Conservation (phyloP, 2,113 vertebrate species). For the Perccottus glenii region DNA sequence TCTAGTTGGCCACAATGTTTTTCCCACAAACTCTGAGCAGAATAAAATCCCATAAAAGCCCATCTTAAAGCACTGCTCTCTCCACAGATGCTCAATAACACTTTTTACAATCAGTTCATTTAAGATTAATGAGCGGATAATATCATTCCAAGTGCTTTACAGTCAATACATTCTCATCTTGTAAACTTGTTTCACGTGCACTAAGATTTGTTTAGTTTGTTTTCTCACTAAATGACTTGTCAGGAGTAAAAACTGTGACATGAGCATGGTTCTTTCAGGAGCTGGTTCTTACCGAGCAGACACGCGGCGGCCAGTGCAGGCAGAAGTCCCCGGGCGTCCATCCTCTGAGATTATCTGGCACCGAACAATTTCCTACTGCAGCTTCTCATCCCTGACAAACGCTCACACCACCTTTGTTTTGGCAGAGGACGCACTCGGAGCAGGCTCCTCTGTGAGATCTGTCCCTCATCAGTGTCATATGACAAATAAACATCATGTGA, state of each 20-base stretch:
- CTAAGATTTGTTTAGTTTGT: not conserved
- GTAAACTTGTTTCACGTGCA: too few relatives aligned
- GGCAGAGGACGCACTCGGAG: conserved; percentile 13
- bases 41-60: not conserved
- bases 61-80: too few relatives aligned
- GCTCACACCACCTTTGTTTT: conserved; percentile 35
- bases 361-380: conserved; percentile 41
- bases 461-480: conserved; percentile 71
- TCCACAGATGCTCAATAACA: too few relatives aligned
- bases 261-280: not conserved
- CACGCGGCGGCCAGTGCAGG: conserved; percentile 54
- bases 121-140: too few relatives aligned
- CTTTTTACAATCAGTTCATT: too few relatives aligned
- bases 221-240: not conserved
- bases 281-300: conserved; percentile 65
- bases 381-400: conserved; percentile 51
- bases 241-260: not conserved
- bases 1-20: conserved; percentile 32
- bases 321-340: conserved; percentile 61
- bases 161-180: too few relatives aligned
- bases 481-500: conserved; percentile 79
- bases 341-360: conserved; percentile 50
- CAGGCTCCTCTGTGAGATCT: conserved; percentile 20
- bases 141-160: too few relatives aligned
- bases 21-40: conserved; percentile 8